Base-by-base conservation (phyloP, 2,888 invertebrate genomes). In the Tipula unca region DNA sequence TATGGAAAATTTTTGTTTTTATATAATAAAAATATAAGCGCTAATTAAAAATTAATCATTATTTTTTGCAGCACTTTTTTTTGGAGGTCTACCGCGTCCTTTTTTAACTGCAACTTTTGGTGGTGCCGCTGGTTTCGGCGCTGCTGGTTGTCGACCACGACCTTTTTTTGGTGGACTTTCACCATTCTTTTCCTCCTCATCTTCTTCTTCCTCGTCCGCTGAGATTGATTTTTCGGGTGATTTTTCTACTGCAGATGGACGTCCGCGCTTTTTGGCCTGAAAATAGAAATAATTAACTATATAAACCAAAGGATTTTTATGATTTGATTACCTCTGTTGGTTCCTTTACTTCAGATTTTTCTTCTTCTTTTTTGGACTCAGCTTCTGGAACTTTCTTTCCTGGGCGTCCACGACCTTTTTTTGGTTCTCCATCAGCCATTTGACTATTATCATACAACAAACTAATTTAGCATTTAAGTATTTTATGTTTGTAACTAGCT, bases 71-170 rank as follows among this genome's bases (percentile, higher is more conserved):
- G 85, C 85, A 36, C 39, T 29, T 54, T 85, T 85, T 54, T 85
- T 85, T 54, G 85, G 48, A 54, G 85, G 85, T 48, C 85, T 42
- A 17, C 85, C 85, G 17, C 85, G 85, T 32, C 85, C 85, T 42
- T 85, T 85, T 83, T 83, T 83, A 32, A 35, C 35, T 14, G 83
- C 32, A 14, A 35, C 35, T 32, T 83, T 83, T 84, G 32, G 32
- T 20, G 84, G 13, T 84, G 84, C 39, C 6, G 20, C 20, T 36
- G 84, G 20, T 35, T 83, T 83, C 17, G 83, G 5, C 17, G 83
- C 6, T 20, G 84, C 84, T 36, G 36, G 35, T 36, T 20, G 35
- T 10, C 35, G 17, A 3, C 84, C 84, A 84, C 84, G 84, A 25
- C 84, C 84, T 84, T 36, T 35, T 25, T 84, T 84, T 17, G 84